Conservation (phyloP, 2,113 vertebrate species). For the Triplophysa dalaica region DNA sequence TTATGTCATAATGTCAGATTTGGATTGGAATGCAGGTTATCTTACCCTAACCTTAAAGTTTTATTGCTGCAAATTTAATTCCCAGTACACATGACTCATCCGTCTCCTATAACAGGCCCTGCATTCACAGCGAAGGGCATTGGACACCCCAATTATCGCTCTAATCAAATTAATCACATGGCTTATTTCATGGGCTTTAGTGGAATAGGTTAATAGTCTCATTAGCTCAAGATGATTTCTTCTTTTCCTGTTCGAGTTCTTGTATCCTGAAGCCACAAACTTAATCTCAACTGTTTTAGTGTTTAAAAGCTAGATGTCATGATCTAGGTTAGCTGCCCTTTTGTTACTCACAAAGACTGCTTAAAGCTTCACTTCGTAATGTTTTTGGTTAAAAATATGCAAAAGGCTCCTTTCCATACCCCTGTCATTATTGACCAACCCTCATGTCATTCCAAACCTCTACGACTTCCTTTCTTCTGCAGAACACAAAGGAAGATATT, state of each 20-base stretch:
- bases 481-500: no score
- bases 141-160: slow-evolving; percentile 6
- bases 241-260: background rate
- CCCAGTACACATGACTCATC: slow-evolving; percentile 24
- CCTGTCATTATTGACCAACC: no score
- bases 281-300: background rate
- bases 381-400: no score
- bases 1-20: background rate
- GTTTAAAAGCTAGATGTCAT: background rate
- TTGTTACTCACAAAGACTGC: background rate
- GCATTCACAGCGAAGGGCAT: background rate
- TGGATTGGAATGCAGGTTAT: background rate
- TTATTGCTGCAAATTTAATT: slow-evolving; percentile 31
- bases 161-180: slow-evolving; percentile 33
- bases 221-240: slow-evolving; percentile 25
- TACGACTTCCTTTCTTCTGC: no score
- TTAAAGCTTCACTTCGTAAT: no score
- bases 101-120: slow-evolving; percentile 6
- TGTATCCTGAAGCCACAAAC: background rate
- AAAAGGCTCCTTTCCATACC: no score
- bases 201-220: slow-evolving; percentile 10
- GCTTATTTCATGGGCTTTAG: slow-evolving; percentile 7
- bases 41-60: background rate
- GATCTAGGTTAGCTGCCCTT: background rate
- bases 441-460: no score